A percentile compares a stretch with the other conserved stretches of the same genome.
Conservation (phyloP, 2,888 invertebrate species). For the Agrotis ipsilon region DNA sequence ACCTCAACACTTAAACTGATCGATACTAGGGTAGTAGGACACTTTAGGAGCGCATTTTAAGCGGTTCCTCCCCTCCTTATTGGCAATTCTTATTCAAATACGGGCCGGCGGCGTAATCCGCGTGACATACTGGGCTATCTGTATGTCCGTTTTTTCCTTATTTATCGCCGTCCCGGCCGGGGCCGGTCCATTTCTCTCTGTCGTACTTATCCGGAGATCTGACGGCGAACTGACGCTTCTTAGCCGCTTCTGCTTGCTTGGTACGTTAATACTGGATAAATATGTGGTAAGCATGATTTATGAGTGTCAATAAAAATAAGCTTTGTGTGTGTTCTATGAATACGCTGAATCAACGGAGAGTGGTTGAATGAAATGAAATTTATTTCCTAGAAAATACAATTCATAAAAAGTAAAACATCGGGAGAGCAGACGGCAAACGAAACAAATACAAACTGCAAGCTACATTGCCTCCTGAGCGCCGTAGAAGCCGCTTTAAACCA, state of each 20-base stretch:
- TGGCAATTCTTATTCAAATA: slow-evolving; percentile 90
- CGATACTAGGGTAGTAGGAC: slow-evolving; percentile 81
- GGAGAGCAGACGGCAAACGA: slow-evolving; percentile 38
- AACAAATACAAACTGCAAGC: slow-evolving; percentile 51
- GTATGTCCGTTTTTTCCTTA: slow-evolving; percentile 86
- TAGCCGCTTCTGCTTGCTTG: slow-evolving; percentile 78
- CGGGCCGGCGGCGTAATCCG: slow-evolving; percentile 83
- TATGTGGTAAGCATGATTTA: slow-evolving; percentile 70
- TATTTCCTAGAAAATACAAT: slow-evolving; percentile 30
- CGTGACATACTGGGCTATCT: slow-evolving; percentile 87
- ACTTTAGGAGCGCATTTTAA: slow-evolving; percentile 79
- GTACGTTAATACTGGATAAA: slow-evolving; percentile 72
- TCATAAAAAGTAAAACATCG: slow-evolving; percentile 26
- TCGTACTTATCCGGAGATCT: slow-evolving; percentile 88
- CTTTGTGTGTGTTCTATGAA: slow-evolving; percentile 34
- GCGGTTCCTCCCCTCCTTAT: slow-evolving; percentile 79
- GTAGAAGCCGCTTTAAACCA: slow-evolving; percentile 59
- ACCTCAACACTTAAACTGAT: slow-evolving; percentile 73
- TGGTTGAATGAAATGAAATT: slow-evolving; percentile 24
- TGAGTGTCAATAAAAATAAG: slow-evolving; percentile 64
- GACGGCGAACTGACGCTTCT: slow-evolving; percentile 86
- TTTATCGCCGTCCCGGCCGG: slow-evolving; percentile 82
- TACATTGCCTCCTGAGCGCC: slow-evolving; percentile 36
- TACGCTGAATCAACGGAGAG: slow-evolving; percentile 3
- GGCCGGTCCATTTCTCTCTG: slow-evolving; percentile 88